Percentiles rank a stretch among this genome's conserved stretches.
phyloP scores from a whole-genome alignment of 2,797 vertebrate species.

The Heliangelus exortis region DNA sequence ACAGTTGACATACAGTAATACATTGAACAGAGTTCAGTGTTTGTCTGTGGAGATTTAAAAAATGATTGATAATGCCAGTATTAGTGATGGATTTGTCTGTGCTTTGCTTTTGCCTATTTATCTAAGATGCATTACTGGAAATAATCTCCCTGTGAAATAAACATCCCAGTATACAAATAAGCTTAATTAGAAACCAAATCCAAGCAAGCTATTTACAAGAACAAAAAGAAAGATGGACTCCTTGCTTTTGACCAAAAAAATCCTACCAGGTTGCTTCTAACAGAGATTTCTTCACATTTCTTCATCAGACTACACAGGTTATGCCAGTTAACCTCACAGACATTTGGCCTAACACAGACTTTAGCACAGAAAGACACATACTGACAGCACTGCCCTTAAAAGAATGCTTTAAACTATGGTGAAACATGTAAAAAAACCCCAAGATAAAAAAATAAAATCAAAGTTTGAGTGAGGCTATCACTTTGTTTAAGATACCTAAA shows the following conservation, averaged over 20 bases:
- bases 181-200: constrained; percentile 1
- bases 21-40: neutral
- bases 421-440: neutral
- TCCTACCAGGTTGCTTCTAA: neutral
- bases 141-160: neutral
- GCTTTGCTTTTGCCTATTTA: constrained; percentile 8
- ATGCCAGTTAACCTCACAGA: neutral
- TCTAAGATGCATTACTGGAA: constrained; percentile 1
- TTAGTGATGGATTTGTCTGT: constrained; percentile 1
- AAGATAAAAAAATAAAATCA: neutral
- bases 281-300: neutral
- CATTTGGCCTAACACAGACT: neutral
- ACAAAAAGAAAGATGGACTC: neutral
- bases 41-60: neutral
- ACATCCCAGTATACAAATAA: neutral
- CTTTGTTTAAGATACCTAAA: neutral
- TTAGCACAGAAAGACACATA: neutral
- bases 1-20: constrained; percentile 10
- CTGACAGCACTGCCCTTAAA: neutral
- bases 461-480: neutral
- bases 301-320: neutral
- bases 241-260: fast-evolving
- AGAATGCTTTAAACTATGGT: neutral
- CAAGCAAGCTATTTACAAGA: neutral
- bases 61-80: constrained; percentile 1